These are phyloP conservation scores for Ginglymostoma cirratum DNA, from an alignment of 2,113 vertebrate species.

Conservation along the genomic window DNA sequence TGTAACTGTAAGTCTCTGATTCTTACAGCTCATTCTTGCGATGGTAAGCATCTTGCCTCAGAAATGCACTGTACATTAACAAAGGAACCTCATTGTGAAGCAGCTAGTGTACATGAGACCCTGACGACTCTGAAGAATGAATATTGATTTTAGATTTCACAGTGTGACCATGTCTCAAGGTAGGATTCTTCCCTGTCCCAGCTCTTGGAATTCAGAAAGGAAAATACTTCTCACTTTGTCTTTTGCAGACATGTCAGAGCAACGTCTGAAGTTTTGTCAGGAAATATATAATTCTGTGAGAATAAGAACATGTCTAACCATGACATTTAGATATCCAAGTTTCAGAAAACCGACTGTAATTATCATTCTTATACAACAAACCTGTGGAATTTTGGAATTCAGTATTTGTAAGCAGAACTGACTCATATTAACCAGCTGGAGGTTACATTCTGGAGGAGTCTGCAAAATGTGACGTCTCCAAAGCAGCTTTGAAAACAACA, in stretches of 20 bases:
- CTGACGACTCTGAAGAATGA: neutral
- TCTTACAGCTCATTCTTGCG: too few relatives aligned
- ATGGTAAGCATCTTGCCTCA: neutral
- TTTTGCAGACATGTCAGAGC: neutral
- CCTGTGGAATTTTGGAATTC: neutral
- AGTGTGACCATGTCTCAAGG: neutral
- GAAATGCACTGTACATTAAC: neutral
- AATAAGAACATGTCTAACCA: neutral
- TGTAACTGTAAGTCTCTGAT: too few relatives aligned
- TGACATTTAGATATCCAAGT: neutral
- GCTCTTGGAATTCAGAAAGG: neutral
- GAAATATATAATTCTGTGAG: neutral
- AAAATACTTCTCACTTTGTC: neutral
- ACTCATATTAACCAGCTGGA: neutral
- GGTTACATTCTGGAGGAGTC: neutral
- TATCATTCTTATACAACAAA: neutral
- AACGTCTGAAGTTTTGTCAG: neutral
- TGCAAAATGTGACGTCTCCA: neutral
- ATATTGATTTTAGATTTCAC: neutral
- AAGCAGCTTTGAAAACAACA: neutral
- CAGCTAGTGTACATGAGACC: neutral
- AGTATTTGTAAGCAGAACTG: neutral
- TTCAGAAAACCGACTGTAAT: neutral
- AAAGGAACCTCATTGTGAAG: neutral
- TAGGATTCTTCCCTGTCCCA: neutral